Conservation (phyloP, 2,888 invertebrate genomes). For the Diplazon laetatorius region DNA sequence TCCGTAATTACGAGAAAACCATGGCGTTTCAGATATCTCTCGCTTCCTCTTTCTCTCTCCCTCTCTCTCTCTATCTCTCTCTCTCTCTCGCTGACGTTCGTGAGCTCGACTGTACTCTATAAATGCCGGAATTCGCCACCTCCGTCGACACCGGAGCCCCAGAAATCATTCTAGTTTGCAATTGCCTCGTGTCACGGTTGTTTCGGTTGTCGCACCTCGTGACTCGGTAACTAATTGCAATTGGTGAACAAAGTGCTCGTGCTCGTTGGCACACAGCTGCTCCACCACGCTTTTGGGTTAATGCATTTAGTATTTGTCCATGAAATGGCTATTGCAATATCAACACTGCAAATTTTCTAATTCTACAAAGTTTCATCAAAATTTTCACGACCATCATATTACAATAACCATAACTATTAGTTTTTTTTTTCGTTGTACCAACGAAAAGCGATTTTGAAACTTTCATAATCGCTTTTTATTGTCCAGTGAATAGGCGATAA, state of each 20-base stretch:
- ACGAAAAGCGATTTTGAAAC: too few species aligned
- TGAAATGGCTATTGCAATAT: not conserved
- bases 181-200: conserved; percentile 5
- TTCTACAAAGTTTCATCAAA: not conserved
- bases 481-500: too few species aligned
- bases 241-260: conserved; percentile 12
- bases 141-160: not conserved
- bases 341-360: not conserved
- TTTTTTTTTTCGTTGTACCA: too few species aligned
- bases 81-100: too few species aligned
- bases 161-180: not conserved
- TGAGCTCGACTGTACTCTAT: not conserved
- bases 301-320: not conserved
- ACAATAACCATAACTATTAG: too few species aligned
- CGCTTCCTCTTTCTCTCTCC: too few species aligned
- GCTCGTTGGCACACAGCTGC: not conserved
- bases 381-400: too few species aligned
- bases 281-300: not conserved
- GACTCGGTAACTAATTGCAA: conserved; percentile 9
- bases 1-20: conserved; percentile 1
- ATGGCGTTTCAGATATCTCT: not conserved
- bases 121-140: not conserved
- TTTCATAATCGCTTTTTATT: too few species aligned
- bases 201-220: not conserved
- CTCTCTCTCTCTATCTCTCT: too few species aligned